Evolutionary conservation across 2,113 vertebrate species (phyloP).

Genomic region (Eulemur rufifrons): DNA sequence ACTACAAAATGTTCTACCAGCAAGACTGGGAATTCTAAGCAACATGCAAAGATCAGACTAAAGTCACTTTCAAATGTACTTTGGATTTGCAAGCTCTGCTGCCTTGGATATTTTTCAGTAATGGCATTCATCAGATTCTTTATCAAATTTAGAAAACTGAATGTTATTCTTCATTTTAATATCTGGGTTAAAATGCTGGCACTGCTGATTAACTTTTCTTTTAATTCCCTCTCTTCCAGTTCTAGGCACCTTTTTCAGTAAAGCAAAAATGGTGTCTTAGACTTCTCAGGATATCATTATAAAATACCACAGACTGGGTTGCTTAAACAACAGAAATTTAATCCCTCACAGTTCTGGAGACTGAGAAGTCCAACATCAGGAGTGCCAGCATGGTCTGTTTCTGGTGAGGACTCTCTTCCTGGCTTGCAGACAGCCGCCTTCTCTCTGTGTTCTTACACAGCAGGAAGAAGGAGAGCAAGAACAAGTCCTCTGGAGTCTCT

Average conservation of each 20-base stretch:
- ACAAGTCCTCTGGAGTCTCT: neutral
- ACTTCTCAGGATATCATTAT: neutral
- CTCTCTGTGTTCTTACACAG: neutral
- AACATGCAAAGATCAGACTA: neutral
- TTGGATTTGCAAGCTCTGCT: neutral
- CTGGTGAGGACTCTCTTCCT: neutral
- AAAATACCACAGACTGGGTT: neutral
- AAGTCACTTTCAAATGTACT: neutral
- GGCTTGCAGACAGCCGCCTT: neutral
- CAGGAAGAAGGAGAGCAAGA: neutral
- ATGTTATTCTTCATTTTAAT: neutral
- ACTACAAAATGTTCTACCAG: constrained; percentile 65
- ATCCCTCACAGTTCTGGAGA: neutral
- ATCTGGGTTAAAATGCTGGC: neutral
- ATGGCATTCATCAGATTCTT: neutral
- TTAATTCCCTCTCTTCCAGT: neutral
- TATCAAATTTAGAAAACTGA: neutral
- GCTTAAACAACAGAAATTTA: neutral
- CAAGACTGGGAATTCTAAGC: constrained; percentile 1
- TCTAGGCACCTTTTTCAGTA: neutral
- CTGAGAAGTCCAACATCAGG: neutral
- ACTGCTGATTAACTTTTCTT: neutral
- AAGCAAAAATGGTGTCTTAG: neutral
- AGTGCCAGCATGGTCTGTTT: neutral
- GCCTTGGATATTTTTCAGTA: neutral